These are phyloP conservation scores for Tipula helvola DNA, from an alignment of 2,888 invertebrate genomes.

Conservation along the genomic window DNA sequence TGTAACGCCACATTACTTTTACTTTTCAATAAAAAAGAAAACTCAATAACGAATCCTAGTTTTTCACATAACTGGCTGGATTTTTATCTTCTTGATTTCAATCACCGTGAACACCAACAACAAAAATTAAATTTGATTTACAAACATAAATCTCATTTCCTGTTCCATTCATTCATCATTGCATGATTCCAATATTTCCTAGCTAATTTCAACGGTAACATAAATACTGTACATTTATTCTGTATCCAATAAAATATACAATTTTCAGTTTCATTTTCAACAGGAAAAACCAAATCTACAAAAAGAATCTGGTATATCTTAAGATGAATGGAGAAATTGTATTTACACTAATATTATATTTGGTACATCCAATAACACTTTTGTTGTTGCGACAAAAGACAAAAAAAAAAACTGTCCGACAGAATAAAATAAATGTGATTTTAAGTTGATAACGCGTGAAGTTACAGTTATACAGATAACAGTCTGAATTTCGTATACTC, in stretches of 20 bases:
- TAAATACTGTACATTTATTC: background rate
- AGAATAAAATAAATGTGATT: conserved; percentile 12
- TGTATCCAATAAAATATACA: background rate
- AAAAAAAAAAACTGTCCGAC: conserved; percentile 9
- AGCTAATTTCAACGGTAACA: background rate
- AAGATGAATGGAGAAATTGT: background rate
- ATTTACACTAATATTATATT: background rate
- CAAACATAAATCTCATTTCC: background rate
- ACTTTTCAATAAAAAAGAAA: background rate
- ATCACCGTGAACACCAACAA: background rate
- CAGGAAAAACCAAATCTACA: background rate
- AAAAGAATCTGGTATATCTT: background rate
- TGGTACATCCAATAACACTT: background rate
- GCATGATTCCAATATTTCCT: background rate
- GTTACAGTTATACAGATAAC: conserved; percentile 11
- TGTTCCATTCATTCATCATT: background rate
- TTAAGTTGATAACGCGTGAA: conserved; percentile 12
- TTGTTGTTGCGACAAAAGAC: background rate
- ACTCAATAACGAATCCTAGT: background rate
- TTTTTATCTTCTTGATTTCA: background rate
- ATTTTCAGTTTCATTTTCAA: background rate
- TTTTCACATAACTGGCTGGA: background rate
- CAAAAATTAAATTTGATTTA: background rate
- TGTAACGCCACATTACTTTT: background rate
- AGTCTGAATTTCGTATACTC: background rate